Evolutionary conservation across 2,797 vertebrate species (phyloP), one percentile per base, ranked within the genome.

Genomic region (Danio aesculapii): DNA sequence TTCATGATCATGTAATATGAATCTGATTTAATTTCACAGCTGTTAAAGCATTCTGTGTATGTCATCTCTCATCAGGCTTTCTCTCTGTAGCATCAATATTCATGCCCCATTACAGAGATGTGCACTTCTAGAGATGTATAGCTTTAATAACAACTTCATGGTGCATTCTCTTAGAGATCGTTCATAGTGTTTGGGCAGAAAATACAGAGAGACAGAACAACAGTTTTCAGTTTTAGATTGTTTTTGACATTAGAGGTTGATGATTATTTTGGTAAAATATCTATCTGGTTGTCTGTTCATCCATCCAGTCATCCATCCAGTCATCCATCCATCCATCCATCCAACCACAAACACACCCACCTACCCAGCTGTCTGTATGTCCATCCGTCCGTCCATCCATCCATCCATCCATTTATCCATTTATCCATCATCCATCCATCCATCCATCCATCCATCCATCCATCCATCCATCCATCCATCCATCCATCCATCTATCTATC

Each of bases 1-100:
- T 80, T 87, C 71, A 75, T 53, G 44, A 69, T 83, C 66, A 80
- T 86, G 72, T 79, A 77, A 84, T 77, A 82, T 84, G 76, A 86
- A 83, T 83, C 84, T 84, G 63, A 85, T 83, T 85, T 49, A 84
- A 85, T 86, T 86, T 82, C 64, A 73, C 79, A 59, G 69, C 77
- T 85, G 71, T 50, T 84, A 50, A 62, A 83, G 66, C 74, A 79
- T 82, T 82, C 62, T 11, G 44, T 49, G 66, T 61, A 52, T 39
- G 68, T 62, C 75, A 59, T 47, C 9, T 63, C 76, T 82, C 79
- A 86, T 86, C 74, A 82, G 74, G 81, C 73, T 70, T 82, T 85
- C 76, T 39, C 50, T 59, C 30, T 8, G 61, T 77, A 57, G 53
- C 74, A 86, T 88, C 82, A 88, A 86, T 86, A 88, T 88, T 83